Evolutionary conservation across 2,797 vertebrate species (phyloP).

Genomic region (Melanogrammus aeglefinus): DNA sequence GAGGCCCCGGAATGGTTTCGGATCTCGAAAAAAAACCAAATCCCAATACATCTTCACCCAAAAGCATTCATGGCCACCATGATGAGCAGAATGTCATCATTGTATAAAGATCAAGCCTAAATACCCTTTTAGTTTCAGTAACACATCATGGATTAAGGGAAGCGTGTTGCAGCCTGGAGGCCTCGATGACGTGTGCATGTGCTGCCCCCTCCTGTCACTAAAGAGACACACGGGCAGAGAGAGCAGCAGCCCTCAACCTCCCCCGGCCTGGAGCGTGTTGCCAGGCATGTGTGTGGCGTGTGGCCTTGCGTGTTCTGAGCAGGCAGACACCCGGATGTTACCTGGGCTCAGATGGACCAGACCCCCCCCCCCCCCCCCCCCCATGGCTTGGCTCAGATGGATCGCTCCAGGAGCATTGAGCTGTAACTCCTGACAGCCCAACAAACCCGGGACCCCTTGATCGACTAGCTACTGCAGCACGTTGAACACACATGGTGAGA

Average conservation of each 20-base stretch:
- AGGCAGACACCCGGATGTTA: too few relatives aligned
- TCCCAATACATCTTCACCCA: neutral
- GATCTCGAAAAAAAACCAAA: too few relatives aligned
- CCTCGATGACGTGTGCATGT: constrained; percentile 39
- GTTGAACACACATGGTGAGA: neutral
- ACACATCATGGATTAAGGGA: neutral
- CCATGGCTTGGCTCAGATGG: too few relatives aligned
- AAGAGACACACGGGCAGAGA: constrained; percentile 18
- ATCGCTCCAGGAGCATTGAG: neutral
- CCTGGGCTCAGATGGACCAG: too few relatives aligned
- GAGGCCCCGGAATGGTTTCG: too few relatives aligned
- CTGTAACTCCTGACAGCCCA: neutral
- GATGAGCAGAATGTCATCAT: neutral
- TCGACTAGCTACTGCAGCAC: neutral
- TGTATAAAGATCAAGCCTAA: neutral
- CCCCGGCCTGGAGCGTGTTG: too few relatives aligned
- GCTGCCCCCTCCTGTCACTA: constrained; percentile 64
- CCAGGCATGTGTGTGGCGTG: too few relatives aligned
- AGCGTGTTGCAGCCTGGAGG: neutral
- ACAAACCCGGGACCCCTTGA: neutral
- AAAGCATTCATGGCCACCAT: neutral
- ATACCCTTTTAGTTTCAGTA: neutral
- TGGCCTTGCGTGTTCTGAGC: too few relatives aligned
- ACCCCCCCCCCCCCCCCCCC: too few relatives aligned
- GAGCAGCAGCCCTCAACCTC: too few relatives aligned